Conservation (phyloP, 2,888 invertebrate genomes). For the Muscina levida region DNA sequence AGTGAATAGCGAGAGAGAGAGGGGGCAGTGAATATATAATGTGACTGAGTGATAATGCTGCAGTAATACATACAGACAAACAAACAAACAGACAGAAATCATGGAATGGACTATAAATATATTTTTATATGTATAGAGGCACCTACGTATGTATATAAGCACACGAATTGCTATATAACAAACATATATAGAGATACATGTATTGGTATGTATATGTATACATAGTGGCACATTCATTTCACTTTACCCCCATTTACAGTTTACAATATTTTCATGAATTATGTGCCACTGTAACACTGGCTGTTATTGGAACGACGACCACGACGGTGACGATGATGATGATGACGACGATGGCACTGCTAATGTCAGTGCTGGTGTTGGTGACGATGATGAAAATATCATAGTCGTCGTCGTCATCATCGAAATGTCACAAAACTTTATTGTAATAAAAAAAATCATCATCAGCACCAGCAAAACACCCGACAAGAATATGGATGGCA, state of each 20-base stretch:
- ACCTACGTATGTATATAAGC: not conserved
- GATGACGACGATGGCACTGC: not conserved
- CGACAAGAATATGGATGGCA: constrained; percentile 1
- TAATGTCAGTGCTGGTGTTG: not conserved
- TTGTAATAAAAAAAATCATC: constrained; percentile 43
- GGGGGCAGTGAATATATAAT: constrained; percentile 19
- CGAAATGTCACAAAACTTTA: constrained; percentile 56
- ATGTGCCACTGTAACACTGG: constrained; percentile 37
- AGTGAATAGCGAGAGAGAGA: no score
- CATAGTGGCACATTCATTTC: constrained; percentile 12
- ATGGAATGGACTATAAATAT: not conserved
- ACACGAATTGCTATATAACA: no score
- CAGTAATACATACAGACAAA: constrained; percentile 37
- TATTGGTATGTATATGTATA: not conserved
- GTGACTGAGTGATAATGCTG: constrained; percentile 40
- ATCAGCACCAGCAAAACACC: constrained; percentile 9
- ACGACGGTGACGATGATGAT: not conserved
- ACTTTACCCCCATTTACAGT: constrained; percentile 24
- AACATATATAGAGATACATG: not conserved
- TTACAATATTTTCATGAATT: constrained; percentile 42
- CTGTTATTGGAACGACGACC: constrained; percentile 1
- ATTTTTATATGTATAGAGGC: not conserved
- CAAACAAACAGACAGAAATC: constrained; percentile 8
- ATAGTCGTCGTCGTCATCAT: constrained; percentile 18
- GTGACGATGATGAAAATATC: constrained; percentile 27